These are phyloP conservation scores for Noctua janthe DNA, from an alignment of 2,888 invertebrate species.

Conservation along the genomic window DNA sequence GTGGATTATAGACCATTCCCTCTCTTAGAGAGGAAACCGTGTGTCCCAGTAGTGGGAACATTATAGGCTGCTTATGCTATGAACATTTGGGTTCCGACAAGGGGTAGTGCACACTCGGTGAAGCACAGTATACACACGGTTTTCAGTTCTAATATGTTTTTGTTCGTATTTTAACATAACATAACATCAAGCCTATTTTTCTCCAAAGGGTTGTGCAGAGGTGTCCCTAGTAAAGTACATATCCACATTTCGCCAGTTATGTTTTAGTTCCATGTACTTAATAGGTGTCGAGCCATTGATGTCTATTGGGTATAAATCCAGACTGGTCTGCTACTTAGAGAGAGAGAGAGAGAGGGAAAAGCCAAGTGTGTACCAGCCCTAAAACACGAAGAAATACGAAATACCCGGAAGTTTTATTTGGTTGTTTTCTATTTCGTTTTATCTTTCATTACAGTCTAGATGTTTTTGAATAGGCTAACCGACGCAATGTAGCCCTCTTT, in stretches of 20 bases:
- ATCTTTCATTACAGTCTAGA: conserved; percentile 11
- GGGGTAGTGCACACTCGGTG: conserved; percentile 1
- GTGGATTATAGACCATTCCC: too few species aligned
- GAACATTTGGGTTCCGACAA: conserved; percentile 51
- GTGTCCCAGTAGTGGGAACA: too few species aligned
- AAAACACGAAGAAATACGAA: conserved; percentile 24
- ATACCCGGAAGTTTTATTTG: conserved; percentile 45
- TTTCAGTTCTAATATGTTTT: not conserved
- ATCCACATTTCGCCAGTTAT: not conserved
- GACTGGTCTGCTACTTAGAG: not conserved
- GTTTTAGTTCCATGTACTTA: not conserved
- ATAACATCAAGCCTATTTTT: not conserved
- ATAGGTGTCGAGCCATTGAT: not conserved
- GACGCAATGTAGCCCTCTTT: not conserved
- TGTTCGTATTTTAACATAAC: not conserved
- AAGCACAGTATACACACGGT: not conserved
- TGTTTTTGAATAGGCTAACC: conserved; percentile 57
- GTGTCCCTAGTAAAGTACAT: not conserved
- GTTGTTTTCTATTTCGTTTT: conserved; percentile 36
- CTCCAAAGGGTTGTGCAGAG: not conserved
- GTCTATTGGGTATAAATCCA: not conserved
- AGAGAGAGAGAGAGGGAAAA: not conserved
- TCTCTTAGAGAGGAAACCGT: too few species aligned
- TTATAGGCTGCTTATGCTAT: too few species aligned
- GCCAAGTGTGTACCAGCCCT: conserved; percentile 2